A percentile compares a stretch with the other conserved stretches of the same genome.
These are phyloP conservation scores for Gibbula magus DNA, from an alignment of 2,888 invertebrate genomes.

Conservation along the genomic window DNA sequence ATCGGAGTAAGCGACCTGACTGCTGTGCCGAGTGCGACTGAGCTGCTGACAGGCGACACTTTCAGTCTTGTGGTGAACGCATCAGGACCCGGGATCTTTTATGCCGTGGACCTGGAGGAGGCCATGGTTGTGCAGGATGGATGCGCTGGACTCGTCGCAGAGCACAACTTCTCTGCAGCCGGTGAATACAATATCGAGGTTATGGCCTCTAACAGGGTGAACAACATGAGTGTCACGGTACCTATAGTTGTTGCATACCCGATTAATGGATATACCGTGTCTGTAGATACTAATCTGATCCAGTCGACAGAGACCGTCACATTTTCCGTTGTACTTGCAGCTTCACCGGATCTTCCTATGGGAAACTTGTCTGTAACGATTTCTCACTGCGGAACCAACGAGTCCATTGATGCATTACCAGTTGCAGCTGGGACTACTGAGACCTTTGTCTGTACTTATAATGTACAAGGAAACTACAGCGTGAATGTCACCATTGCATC, in stretches of 20 bases:
- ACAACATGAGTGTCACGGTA: neutral
- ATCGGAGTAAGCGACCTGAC: neutral
- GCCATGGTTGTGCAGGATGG: neutral
- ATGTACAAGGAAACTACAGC: constrained; percentile 16
- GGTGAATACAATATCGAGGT: neutral
- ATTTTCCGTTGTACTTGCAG: neutral
- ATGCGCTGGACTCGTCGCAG: neutral
- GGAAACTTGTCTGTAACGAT: neutral
- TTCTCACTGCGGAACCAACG: neutral
- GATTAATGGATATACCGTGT: neutral
- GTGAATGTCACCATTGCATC: neutral
- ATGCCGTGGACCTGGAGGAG: neutral
- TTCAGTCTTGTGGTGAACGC: neutral
- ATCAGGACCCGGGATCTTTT: neutral
- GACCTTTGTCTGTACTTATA: neutral
- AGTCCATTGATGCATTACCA: neutral
- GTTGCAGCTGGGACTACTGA: neutral
- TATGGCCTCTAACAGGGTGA: neutral
- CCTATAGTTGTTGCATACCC: neutral
- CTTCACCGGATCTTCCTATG: neutral
- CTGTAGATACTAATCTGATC: neutral
- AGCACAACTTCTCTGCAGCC: neutral
- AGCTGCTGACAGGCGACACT: neutral
- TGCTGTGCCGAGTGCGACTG: neutral
- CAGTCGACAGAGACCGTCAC: neutral